Base-by-base conservation (phyloP, 2,888 invertebrate genomes). In the Lomographa bimaculata region DNA sequence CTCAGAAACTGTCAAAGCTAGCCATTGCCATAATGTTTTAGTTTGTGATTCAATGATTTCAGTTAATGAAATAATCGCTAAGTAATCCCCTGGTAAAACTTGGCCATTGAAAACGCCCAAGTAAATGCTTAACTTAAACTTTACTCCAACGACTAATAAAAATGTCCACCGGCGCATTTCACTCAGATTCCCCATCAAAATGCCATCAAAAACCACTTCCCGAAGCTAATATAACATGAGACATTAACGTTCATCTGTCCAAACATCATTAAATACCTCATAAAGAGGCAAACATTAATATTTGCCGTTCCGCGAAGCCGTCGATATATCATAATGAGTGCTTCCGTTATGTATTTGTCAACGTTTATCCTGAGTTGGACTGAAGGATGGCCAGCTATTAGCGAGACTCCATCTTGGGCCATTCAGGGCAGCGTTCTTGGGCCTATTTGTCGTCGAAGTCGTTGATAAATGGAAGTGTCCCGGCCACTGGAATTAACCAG, bases 341-440 rank as follows among this genome's bases (percentile, higher is more conserved):
- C 65, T 65, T 71, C 71, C 62, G 65, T 71, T 72, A 68, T 76
- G 64, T 72, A 81, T 84, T 81, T 82, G 84, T 84, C 84, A 82
- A 79, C 80, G 70, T 75, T 82, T 79, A 79, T 78, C 69, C 79
- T 57, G 51, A 54, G 25, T 58, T 52, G 49, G 60, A 25, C 57
- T 79, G 83, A 83, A 58, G 66, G 79, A 85, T 81, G 71, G 70
- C 40, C 56, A 54, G 71, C 72, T 82, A 80, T 85, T 85, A 85
- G 60, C 60, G 69, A 50, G 64, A 63, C 64, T 69, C 69, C 71
- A 75, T 74, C 70, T 70, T 66, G 65, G 57, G 64, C 79, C 77
- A 76, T 80, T 79, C 71, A 70, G 77, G 77, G 63, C 78, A 76
- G 75, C 62, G 64, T 69, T 64, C 63, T 66, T 67, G 57, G 64